Conservation (phyloP, 2,888 invertebrate species). For the Acronicta aceris region DNA sequence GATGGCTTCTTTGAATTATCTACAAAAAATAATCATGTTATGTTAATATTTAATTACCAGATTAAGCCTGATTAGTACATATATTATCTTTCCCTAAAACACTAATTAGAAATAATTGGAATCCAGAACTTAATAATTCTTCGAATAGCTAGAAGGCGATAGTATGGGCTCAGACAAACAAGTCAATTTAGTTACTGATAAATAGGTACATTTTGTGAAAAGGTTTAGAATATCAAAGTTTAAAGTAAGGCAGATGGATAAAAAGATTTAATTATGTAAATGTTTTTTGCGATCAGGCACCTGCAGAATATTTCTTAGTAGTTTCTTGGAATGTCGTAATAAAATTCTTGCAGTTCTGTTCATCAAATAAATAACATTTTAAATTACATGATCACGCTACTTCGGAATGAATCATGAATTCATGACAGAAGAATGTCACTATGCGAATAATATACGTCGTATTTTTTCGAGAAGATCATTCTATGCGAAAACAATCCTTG, state of each 20-base stretch:
- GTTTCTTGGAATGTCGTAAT: conserved; percentile 2
- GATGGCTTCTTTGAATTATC: no score
- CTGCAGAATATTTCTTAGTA: not conserved
- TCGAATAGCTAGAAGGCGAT: conserved; percentile 30
- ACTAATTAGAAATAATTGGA: conserved; percentile 20
- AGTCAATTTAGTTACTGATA: not conserved
- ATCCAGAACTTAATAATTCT: conserved; percentile 18
- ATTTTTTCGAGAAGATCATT: conserved; percentile 2
- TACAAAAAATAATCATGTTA: no score
- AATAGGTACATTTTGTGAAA: no score
- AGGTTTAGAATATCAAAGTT: conserved; percentile 1
- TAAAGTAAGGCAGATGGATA: conserved; percentile 1
- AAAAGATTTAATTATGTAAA: not conserved
- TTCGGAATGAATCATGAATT: conserved; percentile 1
- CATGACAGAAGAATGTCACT: conserved; percentile 6
- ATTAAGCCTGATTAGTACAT: conserved; percentile 27
- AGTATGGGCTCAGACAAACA: conserved; percentile 15
- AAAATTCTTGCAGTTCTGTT: conserved; percentile 2
- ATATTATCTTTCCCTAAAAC: conserved; percentile 30
- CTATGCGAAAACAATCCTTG: not conserved
- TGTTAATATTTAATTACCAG: not conserved
- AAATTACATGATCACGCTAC: conserved; percentile 1
- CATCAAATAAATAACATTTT: conserved; percentile 5
- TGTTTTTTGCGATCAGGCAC: not conserved
- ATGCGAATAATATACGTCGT: not conserved